Percentiles rank a stretch among this genome's conserved stretches.
phyloP scores from a whole-genome alignment of 2,888 invertebrate species.

The Mactromeris polynyma region DNA sequence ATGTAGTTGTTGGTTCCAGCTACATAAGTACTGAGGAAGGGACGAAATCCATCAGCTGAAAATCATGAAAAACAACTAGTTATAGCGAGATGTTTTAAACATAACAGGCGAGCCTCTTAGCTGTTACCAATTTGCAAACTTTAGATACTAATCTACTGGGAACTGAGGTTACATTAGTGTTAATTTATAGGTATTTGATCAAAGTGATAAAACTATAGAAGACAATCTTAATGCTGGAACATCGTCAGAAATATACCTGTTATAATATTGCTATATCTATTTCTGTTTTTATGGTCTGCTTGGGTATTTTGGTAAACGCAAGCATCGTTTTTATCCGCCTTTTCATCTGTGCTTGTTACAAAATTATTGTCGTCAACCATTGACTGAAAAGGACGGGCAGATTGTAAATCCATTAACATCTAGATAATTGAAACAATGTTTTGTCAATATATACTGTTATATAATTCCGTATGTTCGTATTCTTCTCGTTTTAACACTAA shows the following conservation, averaged over 20 bases:
- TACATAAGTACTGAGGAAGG: slow-evolving; percentile 12
- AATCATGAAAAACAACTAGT: background rate
- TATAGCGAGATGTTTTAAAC: too few species aligned
- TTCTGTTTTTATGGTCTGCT: slow-evolving; percentile 33
- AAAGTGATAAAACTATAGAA: too few species aligned
- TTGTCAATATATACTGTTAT: background rate
- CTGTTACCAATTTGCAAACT: too few species aligned
- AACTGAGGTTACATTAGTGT: too few species aligned
- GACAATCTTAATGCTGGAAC: too few species aligned
- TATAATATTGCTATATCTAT: slow-evolving; percentile 33
- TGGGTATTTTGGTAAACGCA: slow-evolving; percentile 7
- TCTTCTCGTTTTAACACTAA: too few species aligned
- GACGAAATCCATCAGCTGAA: slow-evolving; percentile 32
- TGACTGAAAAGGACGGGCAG: background rate
- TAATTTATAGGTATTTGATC: too few species aligned
- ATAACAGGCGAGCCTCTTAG: too few species aligned
- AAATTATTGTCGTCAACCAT: background rate
- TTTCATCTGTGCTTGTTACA: background rate
- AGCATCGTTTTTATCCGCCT: background rate
- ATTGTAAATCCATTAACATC: background rate
- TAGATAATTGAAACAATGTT: too few species aligned
- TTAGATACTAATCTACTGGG: too few species aligned
- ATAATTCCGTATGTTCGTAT: background rate
- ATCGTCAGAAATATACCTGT: slow-evolving; percentile 26
- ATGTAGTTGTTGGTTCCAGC: slow-evolving; percentile 33